A percentile compares a stretch with the other conserved stretches of the same genome.
These are phyloP conservation scores for Zaprionus vittiger DNA, from an alignment of 1,140 invertebrate genomes.

Conservation along the genomic window DNA sequence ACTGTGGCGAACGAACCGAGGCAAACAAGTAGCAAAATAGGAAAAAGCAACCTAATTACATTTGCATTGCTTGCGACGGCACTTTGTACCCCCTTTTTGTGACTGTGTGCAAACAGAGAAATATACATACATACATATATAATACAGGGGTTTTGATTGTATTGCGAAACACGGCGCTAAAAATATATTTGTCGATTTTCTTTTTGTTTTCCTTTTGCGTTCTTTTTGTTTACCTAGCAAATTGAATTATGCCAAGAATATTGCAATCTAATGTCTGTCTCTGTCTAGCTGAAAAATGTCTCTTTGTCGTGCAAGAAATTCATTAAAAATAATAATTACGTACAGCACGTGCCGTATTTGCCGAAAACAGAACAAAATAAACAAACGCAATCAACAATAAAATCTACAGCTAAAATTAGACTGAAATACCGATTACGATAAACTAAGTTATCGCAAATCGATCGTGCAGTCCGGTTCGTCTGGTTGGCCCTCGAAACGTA, in stretches of 20 bases:
- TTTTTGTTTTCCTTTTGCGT: not conserved
- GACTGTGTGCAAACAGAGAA: conserved; percentile 11
- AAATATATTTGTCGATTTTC: conserved; percentile 16
- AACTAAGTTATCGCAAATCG: conserved; percentile 26
- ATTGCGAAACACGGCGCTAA: conserved; percentile 10
- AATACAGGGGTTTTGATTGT: not conserved
- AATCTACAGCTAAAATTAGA: conserved; percentile 29
- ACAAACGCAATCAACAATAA: conserved; percentile 35
- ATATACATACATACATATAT: not conserved
- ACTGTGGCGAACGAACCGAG: conserved; percentile 13
- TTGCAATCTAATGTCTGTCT: not conserved
- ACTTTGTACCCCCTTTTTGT: conserved; percentile 7
- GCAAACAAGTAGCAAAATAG: conserved; percentile 29
- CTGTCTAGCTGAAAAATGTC: conserved; percentile 10
- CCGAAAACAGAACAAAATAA: conserved; percentile 14
- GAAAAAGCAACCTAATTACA: conserved; percentile 33
- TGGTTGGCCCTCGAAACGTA: conserved; percentile 9
- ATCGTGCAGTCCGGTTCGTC: conserved; percentile 31
- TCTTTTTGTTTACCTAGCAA: conserved; percentile 30
- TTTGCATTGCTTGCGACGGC: conserved; percentile 27
- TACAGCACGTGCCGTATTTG: conserved; percentile 21
- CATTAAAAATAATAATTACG: conserved; percentile 14
- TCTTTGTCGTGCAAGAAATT: conserved; percentile 15
- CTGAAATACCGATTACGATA: conserved; percentile 41
- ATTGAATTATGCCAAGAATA: conserved; percentile 24